phyloP scores from a whole-genome alignment of 2,113 vertebrate species.

The Bos indicus region DNA sequence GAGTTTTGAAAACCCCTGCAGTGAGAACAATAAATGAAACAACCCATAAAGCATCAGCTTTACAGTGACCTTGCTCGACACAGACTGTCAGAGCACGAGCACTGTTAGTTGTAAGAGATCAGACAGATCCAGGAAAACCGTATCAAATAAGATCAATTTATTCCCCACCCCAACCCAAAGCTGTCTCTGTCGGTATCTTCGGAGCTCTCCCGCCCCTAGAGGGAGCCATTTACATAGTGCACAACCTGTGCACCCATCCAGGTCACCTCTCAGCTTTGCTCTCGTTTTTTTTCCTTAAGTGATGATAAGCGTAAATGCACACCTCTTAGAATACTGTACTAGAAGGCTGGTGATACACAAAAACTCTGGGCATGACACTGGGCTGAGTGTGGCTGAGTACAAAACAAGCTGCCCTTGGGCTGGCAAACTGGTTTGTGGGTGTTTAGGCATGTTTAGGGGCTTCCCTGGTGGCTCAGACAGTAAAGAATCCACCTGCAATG shows the following conservation, averaged over 20 bases:
- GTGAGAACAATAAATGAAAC: neutral
- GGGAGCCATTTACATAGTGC: neutral
- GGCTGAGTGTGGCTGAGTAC: neutral
- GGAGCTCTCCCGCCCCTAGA: slow-evolving; percentile 14
- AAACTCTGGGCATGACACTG: neutral
- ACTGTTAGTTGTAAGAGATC: neutral
- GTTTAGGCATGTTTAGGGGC: neutral
- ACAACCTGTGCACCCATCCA: neutral
- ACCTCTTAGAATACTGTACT: neutral
- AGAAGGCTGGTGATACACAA: neutral
- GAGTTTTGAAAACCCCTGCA: neutral
- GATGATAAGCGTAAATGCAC: neutral
- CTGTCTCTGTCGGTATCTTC: neutral
- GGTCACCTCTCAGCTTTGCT: neutral
- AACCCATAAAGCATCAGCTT: neutral
- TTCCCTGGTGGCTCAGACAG: neutral
- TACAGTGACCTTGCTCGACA: neutral
- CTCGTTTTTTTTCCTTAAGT: neutral
- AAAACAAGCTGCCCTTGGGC: neutral
- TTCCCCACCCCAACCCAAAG: neutral
- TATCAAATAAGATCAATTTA: neutral
- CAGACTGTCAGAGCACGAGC: neutral
- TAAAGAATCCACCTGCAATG: neutral
- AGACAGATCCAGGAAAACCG: neutral
- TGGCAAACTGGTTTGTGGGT: neutral